These are phyloP conservation scores for Megaceryle torquata DNA, from an alignment of 2,113 vertebrate genomes.

Conservation along the genomic window DNA sequence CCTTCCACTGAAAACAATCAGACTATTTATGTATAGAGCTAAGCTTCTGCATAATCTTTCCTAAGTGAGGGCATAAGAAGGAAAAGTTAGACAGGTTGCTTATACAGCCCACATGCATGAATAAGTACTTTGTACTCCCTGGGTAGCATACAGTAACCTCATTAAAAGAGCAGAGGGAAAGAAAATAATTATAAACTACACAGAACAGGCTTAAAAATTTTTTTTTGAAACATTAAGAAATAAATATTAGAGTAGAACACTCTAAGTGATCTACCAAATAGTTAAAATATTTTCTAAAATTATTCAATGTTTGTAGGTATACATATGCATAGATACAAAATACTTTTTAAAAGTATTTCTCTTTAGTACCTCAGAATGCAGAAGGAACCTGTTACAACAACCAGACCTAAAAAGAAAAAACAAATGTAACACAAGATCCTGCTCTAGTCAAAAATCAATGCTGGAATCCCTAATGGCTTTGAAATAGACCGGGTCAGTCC, in stretches of 20 bases:
- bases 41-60: slow-evolving; percentile 18
- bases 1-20: slow-evolving; percentile 1
- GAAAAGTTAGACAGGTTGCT: slow-evolving; percentile 39
- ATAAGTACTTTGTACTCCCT: slow-evolving; percentile 7
- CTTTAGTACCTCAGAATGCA: not conserved
- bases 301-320: not conserved
- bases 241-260: not conserved
- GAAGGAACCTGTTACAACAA: not conserved
- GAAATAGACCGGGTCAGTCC: not conserved
- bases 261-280: not conserved
- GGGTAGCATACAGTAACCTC: not conserved
- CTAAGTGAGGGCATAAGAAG: not conserved
- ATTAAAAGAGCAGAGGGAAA: not conserved
- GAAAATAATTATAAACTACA: slow-evolving; percentile 39
- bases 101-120: not conserved
- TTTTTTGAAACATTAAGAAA: not conserved
- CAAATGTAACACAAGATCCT: not conserved
- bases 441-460: not conserved
- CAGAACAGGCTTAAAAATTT: not conserved
- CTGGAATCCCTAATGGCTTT: not conserved
- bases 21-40: not conserved
- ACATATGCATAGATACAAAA: not conserved
- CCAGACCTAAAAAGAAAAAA: not conserved
- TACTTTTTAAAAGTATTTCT: not conserved
- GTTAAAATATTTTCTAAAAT: not conserved